phyloP scores from a whole-genome alignment of 1,140 invertebrate genomes.

The Pararge aegeria region DNA sequence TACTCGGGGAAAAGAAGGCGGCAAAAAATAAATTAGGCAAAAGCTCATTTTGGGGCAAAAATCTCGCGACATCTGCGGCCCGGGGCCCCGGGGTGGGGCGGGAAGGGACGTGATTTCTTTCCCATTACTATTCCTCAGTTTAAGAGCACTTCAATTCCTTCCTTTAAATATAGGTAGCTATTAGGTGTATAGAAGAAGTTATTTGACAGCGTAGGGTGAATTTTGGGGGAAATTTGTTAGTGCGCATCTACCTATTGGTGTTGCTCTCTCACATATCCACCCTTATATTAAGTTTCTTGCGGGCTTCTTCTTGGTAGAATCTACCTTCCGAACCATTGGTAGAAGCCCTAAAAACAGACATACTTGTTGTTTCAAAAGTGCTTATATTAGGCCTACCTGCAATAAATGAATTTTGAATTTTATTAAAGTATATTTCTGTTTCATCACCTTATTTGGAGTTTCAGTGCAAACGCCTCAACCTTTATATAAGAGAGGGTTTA shows the following conservation, averaged over 20 bases:
- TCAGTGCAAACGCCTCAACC: no score
- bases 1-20: slow-evolving; percentile 72
- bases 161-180: slow-evolving; percentile 17
- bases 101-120: slow-evolving; percentile 45
- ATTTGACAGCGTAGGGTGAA: slow-evolving; percentile 2
- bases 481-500: no score
- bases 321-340: no score
- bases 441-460: no score
- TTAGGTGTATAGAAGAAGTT: slow-evolving; percentile 3
- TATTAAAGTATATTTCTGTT: no score
- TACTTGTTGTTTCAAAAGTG: no score
- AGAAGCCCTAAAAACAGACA: no score
- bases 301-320: no score
- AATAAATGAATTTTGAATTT: no score
- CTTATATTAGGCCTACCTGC: no score
- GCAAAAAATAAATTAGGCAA: slow-evolving; percentile 79
- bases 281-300: no score
- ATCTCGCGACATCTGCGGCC: slow-evolving; percentile 69
- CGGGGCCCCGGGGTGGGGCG: slow-evolving; percentile 32
- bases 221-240: neutral
- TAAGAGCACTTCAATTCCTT: slow-evolving; percentile 27
- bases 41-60: slow-evolving; percentile 73
- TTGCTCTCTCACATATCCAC: neutral
- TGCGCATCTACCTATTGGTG: no score
- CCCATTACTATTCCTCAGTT: slow-evolving; percentile 49